Percentiles rank a stretch among this genome's conserved stretches.
phyloP scores from a whole-genome alignment of 2,797 vertebrate species.

The Sternotherus odoratus region DNA sequence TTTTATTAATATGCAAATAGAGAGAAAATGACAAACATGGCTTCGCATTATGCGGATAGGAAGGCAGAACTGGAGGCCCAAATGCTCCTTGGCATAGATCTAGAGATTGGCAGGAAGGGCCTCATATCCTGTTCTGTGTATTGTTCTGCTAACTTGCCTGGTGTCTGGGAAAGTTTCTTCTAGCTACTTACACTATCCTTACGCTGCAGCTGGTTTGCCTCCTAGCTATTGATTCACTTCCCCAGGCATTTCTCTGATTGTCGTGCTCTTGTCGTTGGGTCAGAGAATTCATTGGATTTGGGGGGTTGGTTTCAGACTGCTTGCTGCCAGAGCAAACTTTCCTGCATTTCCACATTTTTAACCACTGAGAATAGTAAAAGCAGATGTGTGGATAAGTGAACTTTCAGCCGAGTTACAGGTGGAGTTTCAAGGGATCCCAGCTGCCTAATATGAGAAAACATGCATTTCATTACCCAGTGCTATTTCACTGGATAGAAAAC shows the following conservation, averaged over 20 bases:
- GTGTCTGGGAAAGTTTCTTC: conserved; percentile 76
- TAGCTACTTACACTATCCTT: conserved; percentile 65
- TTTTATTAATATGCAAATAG: background rate
- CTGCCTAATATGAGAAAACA: background rate
- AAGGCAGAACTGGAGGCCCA: conserved; percentile 54
- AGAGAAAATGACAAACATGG: background rate
- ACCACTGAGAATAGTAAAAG: background rate
- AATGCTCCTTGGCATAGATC: conserved; percentile 40
- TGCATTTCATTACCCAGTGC: rapidly evolving
- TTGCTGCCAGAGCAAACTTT: conserved; percentile 21
- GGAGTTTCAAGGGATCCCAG: background rate
- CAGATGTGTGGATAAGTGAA: background rate
- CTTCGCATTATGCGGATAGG: conserved; percentile 33
- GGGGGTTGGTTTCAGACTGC: background rate
- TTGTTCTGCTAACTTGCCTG: conserved; percentile 69
- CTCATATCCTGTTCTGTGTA: conserved; percentile 74
- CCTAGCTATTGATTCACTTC: conserved; percentile 64
- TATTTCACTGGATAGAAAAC: background rate
- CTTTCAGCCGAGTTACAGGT: background rate
- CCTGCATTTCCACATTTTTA: conserved; percentile 56
- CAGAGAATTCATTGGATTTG: conserved; percentile 34
- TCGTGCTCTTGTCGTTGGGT: conserved; percentile 53
- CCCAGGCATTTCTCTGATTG: conserved; percentile 71
- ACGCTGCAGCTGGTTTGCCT: conserved; percentile 66
- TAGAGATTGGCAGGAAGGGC: conserved; percentile 61